A percentile compares a stretch with the other conserved stretches of the same genome.
These are phyloP conservation scores for Oryzias curvinotus DNA, from an alignment of 2,113 vertebrate species.

Conservation along the genomic window DNA sequence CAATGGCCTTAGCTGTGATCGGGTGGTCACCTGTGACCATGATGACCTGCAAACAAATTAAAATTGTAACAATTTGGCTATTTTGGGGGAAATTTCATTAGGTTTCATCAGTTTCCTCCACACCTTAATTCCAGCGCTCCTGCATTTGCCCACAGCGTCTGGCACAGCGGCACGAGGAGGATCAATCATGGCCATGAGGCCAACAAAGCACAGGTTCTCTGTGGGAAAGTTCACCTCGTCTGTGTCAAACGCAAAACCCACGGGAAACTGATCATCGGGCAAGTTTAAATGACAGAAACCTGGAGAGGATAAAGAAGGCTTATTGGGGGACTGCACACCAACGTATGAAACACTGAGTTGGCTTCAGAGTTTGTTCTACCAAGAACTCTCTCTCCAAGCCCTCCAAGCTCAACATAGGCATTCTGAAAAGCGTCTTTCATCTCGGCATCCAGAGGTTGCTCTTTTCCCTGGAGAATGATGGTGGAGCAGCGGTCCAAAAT, in stretches of 20 bases:
- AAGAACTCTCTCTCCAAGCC: conserved; percentile 87
- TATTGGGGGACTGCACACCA: neutral
- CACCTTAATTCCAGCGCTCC: conserved; percentile 93
- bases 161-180: conserved; percentile 87
- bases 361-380: conserved; percentile 63
- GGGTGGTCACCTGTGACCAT: conserved; percentile 95
- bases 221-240: conserved; percentile 91
- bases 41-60: conserved; percentile 78
- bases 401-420: conserved; percentile 87
- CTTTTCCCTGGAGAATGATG: conserved; percentile 87
- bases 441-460: conserved; percentile 84
- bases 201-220: conserved; percentile 87
- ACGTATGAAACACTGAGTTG: too few species aligned
- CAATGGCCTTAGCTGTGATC: conserved; percentile 94
- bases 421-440: conserved; percentile 89
- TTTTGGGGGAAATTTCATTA: too few species aligned
- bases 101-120: neutral
- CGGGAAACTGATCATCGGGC: conserved; percentile 83
- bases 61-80: neutral
- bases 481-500: conserved; percentile 89
- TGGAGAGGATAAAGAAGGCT: conserved; percentile 37
- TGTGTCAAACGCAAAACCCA: conserved; percentile 83
- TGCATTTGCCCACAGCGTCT: conserved; percentile 90
- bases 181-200: conserved; percentile 94
- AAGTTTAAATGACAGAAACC: conserved; percentile 87